Conservation (phyloP, 2,797 vertebrate species). For the Sphenopsis melanotis region DNA sequence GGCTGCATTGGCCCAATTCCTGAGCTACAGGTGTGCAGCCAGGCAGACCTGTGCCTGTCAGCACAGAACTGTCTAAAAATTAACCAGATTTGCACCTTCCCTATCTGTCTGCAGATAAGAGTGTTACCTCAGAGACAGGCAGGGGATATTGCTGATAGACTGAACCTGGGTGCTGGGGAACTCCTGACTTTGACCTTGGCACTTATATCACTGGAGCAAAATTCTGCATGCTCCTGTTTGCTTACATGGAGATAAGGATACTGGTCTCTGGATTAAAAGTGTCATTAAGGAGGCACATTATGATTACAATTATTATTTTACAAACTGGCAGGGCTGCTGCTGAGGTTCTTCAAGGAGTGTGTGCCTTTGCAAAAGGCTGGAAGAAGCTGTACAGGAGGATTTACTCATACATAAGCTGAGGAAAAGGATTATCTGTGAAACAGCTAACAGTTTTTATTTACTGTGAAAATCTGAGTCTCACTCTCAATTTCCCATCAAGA, state of each 20-base stretch:
- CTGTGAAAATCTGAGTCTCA: conserved; percentile 35
- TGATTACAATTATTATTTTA: background rate
- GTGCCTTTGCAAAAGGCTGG: background rate
- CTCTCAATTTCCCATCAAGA: conserved; percentile 51
- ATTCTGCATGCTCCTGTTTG: background rate
- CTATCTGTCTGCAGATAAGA: background rate
- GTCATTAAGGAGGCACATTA: background rate
- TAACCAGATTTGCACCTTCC: background rate
- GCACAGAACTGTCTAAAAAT: background rate
- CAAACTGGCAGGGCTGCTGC: background rate
- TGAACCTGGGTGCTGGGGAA: background rate
- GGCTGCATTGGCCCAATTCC: background rate
- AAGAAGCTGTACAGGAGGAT: background rate
- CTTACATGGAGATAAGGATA: background rate
- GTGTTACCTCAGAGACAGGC: background rate
- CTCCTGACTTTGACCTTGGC: background rate
- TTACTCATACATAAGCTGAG: background rate
- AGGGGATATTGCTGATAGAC: background rate
- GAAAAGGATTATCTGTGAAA: conserved; percentile 9
- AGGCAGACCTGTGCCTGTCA: background rate
- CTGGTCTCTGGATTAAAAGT: background rate
- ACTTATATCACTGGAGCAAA: background rate
- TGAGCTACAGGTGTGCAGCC: background rate
- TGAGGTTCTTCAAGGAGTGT: background rate
- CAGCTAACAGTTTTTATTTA: conserved; percentile 51